Base-by-base conservation (phyloP, 1,140 invertebrate species). In the Limonius californicus region DNA sequence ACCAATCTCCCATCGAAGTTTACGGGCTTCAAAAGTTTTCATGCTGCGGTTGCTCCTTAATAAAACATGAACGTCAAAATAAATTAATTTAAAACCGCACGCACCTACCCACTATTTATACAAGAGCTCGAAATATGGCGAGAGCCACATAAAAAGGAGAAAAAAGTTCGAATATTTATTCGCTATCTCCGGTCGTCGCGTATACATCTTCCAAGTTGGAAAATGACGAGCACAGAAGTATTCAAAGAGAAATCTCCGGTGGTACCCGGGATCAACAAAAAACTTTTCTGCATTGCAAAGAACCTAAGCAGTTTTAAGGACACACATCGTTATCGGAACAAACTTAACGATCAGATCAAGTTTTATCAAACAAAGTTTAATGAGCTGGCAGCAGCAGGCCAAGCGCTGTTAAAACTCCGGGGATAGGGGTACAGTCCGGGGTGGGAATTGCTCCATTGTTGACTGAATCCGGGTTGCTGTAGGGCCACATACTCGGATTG, bases 321-420 rank as follows among this genome's bases (percentile, higher is more conserved):
- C 45, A 50, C 16, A 19, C 45, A 50, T 16, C 45, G 45, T 50
- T 50, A 50, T 50, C n/a, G 45, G 45, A 50, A 50, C 16, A 50
- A 50, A 50, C 14, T 50, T 50, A 50, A 50, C 45, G 14, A 50
- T 50, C 45, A 50, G 45, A 50, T 50, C 45, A 50, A 50, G 45
- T 50, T 50, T 50, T 50, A 50, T 50, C 45, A 50, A 50, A 50
- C 45, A 50, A 50, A 50, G 45, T 50, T 50, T 50, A 50, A 50
- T 50, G 45, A 50, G 45, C 45, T 50, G 45, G 45, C 45, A 50
- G 16, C 16, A 50, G 45, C 45, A 50, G 45, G 45, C 45, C 45
- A 50, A 50, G 20, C 45, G 45, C n/a, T 50, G 45, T 50, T 50
- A 50, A 50, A 50, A 50, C 45, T 50, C 45, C 45, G 16, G 45